These are phyloP conservation scores for Meiosimyza platycephala DNA, from an alignment of 2,888 invertebrate species.

Conservation along the genomic window DNA sequence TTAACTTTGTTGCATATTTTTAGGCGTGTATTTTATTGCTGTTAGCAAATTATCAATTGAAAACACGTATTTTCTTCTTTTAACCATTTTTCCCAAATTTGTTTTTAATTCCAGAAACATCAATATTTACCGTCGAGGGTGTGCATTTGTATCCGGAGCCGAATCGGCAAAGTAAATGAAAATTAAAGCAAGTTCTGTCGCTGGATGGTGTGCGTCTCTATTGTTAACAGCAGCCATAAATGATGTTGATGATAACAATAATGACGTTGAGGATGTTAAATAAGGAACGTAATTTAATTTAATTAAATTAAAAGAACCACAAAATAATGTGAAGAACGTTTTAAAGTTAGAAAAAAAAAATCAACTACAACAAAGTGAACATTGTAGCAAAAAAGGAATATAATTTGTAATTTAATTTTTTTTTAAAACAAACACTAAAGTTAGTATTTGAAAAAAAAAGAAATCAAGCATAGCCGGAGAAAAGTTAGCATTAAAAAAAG, in stretches of 20 bases:
- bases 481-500: constrained; percentile 39
- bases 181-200: constrained; percentile 68
- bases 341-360: constrained; percentile 22
- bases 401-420: constrained; percentile 6
- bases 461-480: constrained; percentile 20
- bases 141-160: constrained; percentile 85
- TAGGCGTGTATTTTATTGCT: too few relatives aligned
- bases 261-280: not conserved
- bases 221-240: constrained; percentile 61
- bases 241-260: constrained; percentile 42
- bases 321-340: constrained; percentile 8
- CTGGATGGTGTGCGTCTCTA: constrained; percentile 68
- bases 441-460: constrained; percentile 7
- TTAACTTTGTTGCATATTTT: too few relatives aligned
- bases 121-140: constrained; percentile 95
- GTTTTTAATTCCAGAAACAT: constrained; percentile 80
- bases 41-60: not conserved
- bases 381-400: constrained; percentile 17
- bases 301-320: constrained; percentile 37
- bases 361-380: constrained; percentile 3
- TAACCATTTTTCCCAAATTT: not conserved
- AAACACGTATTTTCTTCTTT: too few relatives aligned
- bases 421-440: constrained; percentile 31
- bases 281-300: constrained; percentile 41
- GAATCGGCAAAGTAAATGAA: constrained; percentile 70